These are phyloP conservation scores for Delichon dasypus DNA, from an alignment of 2,797 vertebrate genomes.

Conservation along the genomic window DNA sequence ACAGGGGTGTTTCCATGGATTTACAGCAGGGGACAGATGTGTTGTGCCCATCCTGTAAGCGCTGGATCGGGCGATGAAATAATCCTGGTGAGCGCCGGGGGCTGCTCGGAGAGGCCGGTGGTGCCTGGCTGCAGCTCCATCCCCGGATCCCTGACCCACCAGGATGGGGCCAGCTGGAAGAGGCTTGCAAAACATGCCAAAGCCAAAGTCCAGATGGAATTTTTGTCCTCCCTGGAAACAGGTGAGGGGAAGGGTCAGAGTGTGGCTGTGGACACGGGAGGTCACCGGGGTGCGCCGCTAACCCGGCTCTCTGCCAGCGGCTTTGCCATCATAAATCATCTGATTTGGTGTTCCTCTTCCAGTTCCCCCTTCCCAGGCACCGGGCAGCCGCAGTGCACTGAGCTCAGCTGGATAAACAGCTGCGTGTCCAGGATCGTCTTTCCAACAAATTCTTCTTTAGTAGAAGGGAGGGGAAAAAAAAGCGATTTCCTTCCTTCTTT, in stretches of 20 bases:
- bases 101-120: rapidly evolving
- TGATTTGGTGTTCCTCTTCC: not conserved
- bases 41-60: not conserved
- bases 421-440: not conserved
- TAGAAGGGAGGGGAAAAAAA: not conserved
- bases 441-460: not conserved
- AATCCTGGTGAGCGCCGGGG: not conserved
- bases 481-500: conserved; percentile 12
- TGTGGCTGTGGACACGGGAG: not conserved
- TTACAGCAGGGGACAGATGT: not conserved
- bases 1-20: not conserved
- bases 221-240: not conserved
- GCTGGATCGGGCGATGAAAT: not conserved
- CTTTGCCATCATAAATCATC: too few species aligned
- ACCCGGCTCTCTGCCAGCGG: not conserved
- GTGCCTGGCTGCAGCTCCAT: not conserved
- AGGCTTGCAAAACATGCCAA: not conserved
- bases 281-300: not conserved
- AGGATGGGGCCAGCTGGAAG: not conserved
- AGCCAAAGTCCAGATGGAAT: not conserved
- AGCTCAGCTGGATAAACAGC: not conserved
- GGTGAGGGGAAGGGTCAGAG: not conserved
- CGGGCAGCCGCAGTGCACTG: not conserved
- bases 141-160: not conserved
- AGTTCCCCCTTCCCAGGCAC: not conserved